phyloP scores from a whole-genome alignment of 1,140 invertebrate species.

The Nylanderia fulva region DNA sequence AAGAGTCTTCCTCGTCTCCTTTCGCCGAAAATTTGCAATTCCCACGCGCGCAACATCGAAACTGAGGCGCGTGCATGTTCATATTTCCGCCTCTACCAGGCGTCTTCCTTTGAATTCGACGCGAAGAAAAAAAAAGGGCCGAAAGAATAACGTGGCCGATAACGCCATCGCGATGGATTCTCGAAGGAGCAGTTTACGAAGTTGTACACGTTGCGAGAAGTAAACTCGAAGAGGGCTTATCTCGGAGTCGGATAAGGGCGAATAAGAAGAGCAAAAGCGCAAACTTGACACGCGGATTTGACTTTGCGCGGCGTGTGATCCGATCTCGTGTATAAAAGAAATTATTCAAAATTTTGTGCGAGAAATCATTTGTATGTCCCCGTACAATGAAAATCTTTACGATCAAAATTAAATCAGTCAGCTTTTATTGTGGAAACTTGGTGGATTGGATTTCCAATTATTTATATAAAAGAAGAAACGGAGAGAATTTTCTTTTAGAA shows the following conservation, averaged over 20 bases:
- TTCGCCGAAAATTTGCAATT: conserved; percentile 79
- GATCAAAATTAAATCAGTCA: conserved; percentile 4
- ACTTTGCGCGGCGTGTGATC: background rate
- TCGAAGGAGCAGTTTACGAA: conserved; percentile 54
- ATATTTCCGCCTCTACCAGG: conserved; percentile 32
- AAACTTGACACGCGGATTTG: conserved; percentile 11
- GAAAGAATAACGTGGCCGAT: conserved; percentile 39
- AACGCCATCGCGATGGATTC: conserved; percentile 44
- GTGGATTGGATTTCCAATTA: background rate
- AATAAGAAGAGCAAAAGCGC: conserved; percentile 13
- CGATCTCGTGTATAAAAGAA: background rate
- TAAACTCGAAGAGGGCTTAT: conserved; percentile 48
- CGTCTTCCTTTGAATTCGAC: conserved; percentile 44
- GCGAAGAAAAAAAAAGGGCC: background rate
- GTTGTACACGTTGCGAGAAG: conserved; percentile 11
- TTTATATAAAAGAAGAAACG: background rate
- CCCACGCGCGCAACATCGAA: conserved; percentile 65
- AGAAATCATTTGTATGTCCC: background rate
- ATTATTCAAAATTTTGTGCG: background rate
- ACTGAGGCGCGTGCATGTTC: conserved; percentile 43
- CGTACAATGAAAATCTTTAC: background rate
- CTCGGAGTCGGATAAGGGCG: background rate
- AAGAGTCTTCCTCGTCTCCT: conserved; percentile 49
- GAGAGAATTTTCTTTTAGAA: too few species aligned
- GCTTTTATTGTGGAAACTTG: background rate